Percentiles rank a stretch among this genome's conserved stretches.
Conservation (phyloP, 1,140 invertebrate genomes). For the Heliconius hewitsoni region DNA sequence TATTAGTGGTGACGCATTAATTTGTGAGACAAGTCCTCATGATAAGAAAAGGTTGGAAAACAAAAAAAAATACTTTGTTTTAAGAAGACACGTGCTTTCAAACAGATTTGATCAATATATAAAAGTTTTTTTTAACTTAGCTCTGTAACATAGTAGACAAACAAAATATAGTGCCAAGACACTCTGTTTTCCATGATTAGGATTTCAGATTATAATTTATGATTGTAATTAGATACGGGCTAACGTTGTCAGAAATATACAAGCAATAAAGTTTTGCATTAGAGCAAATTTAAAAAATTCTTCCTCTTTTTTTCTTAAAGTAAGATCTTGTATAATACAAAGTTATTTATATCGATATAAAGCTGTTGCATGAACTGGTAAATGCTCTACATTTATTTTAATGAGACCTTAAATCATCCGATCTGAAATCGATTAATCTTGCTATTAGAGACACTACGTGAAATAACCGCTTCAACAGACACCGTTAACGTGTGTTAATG, state of each 20-base stretch:
- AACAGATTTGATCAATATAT: neutral
- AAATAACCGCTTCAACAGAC: conserved; percentile 41
- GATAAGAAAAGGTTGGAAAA: neutral
- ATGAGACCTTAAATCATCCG: conserved; percentile 34
- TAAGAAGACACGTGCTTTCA: neutral
- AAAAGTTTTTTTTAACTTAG: neutral
- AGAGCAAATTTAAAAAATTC: neutral
- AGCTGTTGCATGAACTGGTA: conserved; percentile 35
- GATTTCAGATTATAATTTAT: too few relatives aligned
- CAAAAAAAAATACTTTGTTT: neutral
- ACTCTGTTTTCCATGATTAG: neutral
- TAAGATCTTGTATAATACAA: neutral
- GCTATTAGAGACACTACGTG: conserved; percentile 43
- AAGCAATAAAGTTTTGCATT: neutral
- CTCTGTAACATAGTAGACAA: too few relatives aligned
- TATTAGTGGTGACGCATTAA: neutral
- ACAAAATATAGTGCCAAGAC: neutral
- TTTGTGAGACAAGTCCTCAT: neutral
- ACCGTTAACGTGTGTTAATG: conserved; percentile 49
- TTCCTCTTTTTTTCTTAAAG: neutral
- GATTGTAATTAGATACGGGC: too few relatives aligned
- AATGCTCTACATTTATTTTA: conserved; percentile 24
- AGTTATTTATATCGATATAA: conserved; percentile 31
- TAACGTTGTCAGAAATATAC: too few relatives aligned
- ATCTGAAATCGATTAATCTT: conserved; percentile 40